Evolutionary conservation across 2,797 vertebrate species (phyloP), one percentile per base, ranked within the genome.

Genomic region (Sylvilagus floridanus): DNA sequence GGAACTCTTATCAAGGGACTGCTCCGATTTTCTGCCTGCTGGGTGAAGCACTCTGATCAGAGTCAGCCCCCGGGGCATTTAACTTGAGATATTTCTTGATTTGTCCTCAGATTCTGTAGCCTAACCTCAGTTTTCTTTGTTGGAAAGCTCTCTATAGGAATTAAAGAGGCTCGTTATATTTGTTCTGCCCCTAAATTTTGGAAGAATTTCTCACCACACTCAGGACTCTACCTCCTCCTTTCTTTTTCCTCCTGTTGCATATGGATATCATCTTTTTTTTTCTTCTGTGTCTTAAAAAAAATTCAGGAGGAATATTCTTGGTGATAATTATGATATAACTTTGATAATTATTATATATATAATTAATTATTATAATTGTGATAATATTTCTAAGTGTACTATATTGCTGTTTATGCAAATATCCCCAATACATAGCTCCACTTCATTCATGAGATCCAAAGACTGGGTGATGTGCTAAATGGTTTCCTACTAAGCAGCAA

Each of bases 1-100:
- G 79, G n/a, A 57, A 47, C 62, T 82, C 91, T 95, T 87, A 28
- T 95, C 75, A 65, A 91, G 63, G 95, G 88, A 68, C 57, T 26
- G 95, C 71, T 91, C 92, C 81, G 94, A 96, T 88, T 96, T 96
- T 89, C 76, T 2, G 62, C 90, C 84, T 93, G 87, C 77, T 92
- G 12, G 2, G 92, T 92, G 95, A 93, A 84, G 90, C 1, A 3
- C 82, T 88, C 88, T 21, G 11, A 86, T 94, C 19, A 1, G 69
- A 90, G 94, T 75, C 88, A 78, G 68, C 50, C 90, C 71, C 54
- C 0, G 0, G 21, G 26, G 13, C 4, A 63, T 73, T 92, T 96
- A 52, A 50, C 52, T 83, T 54, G 21, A 90, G 93, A 79, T 79
- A 71, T 75, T 90, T 94, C 66, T 47, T 60, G 9, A 12, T 91